phyloP scores from a whole-genome alignment of 1,140 invertebrate genomes.

The Drosophila micromelanica region DNA sequence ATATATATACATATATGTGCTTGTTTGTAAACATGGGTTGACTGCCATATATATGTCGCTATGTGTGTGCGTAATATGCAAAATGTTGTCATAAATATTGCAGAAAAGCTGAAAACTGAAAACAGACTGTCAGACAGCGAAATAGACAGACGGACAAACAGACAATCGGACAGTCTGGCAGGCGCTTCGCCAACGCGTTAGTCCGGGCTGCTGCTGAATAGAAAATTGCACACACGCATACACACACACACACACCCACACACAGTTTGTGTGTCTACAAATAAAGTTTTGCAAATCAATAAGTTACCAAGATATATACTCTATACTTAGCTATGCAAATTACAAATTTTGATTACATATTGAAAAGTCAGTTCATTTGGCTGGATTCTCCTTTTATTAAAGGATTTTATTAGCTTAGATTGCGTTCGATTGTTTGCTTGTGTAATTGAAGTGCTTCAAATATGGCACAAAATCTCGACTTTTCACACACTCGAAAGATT shows the following conservation, averaged over 20 bases:
- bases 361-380: constrained; percentile 9
- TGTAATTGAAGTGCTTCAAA: background rate
- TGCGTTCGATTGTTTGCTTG: constrained; percentile 10
- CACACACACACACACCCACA: background rate
- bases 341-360: constrained; percentile 6
- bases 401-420: constrained; percentile 4
- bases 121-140: constrained; percentile 24
- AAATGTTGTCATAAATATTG: constrained; percentile 56
- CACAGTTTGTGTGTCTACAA: background rate
- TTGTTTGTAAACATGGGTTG: constrained; percentile 33
- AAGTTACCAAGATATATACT: constrained; percentile 15
- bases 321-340: constrained; percentile 15
- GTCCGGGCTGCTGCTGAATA: constrained; percentile 1
- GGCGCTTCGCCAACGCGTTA: background rate
- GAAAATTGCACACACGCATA: constrained; percentile 23
- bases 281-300: constrained; percentile 34
- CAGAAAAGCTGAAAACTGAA: constrained; percentile 42
- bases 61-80: constrained; percentile 36
- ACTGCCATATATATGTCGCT: background rate
- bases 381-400: background rate
- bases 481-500: too few species aligned
- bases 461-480: background rate
- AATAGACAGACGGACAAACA: background rate
- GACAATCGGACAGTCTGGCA: constrained; percentile 26
- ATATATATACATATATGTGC: too few species aligned